Conservation (phyloP, 2,888 invertebrate species). For the Athrips mouffetella region DNA sequence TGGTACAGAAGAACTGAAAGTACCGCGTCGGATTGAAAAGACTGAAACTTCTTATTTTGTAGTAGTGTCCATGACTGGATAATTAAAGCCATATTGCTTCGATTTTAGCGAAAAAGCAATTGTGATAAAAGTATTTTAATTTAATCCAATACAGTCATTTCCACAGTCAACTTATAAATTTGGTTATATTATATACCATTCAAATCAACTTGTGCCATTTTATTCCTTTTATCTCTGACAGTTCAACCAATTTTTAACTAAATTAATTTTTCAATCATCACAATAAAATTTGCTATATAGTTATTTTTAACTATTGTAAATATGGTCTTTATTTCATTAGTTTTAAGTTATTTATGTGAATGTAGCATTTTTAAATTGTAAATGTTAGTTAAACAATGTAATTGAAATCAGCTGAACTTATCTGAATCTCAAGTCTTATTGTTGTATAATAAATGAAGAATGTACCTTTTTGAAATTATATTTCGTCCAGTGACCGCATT, state of each 20-base stretch:
- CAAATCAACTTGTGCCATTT: slow-evolving; percentile 55
- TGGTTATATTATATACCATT: slow-evolving; percentile 16
- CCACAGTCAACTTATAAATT: slow-evolving; percentile 27
- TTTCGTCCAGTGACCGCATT: slow-evolving; percentile 66
- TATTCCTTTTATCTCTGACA: slow-evolving; percentile 57
- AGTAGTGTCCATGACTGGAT: slow-evolving; percentile 63
- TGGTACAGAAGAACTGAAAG: slow-evolving; percentile 39
- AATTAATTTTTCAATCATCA: slow-evolving; percentile 32
- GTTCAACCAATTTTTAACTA: slow-evolving; percentile 40
- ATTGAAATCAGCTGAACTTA: slow-evolving; percentile 74
- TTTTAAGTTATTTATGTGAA: slow-evolving; percentile 76
- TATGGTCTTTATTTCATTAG: slow-evolving; percentile 51
- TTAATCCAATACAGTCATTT: slow-evolving; percentile 46
- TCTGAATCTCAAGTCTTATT: slow-evolving; percentile 71
- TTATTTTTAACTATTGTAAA: slow-evolving; percentile 62
- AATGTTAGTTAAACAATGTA: slow-evolving; percentile 54
- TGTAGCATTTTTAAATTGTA: slow-evolving; percentile 59
- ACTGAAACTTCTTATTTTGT: slow-evolving; percentile 61
- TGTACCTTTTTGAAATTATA: slow-evolving; percentile 67
- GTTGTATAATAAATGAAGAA: slow-evolving; percentile 53
- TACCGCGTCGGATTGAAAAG: slow-evolving; percentile 63
- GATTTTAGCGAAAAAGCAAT: slow-evolving; percentile 56
- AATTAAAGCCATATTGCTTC: slow-evolving; percentile 52
- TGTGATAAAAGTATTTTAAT: slow-evolving; percentile 72
- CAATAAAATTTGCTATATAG: slow-evolving; percentile 38